Base-by-base conservation (phyloP, 2,888 invertebrate genomes). In the Odiellus spinosus region DNA sequence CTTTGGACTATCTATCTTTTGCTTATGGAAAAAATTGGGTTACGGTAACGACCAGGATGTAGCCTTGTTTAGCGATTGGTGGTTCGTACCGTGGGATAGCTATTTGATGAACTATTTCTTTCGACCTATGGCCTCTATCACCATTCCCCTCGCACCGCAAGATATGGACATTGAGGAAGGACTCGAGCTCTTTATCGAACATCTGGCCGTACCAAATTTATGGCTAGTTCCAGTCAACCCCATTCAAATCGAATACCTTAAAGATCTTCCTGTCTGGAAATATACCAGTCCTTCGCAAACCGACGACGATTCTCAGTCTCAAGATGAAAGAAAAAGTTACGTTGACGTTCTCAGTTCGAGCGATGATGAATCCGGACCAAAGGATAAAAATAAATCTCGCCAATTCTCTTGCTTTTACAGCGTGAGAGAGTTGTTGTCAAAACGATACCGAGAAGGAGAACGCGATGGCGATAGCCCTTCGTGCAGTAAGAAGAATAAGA, bases 181-280 rank as follows among this genome's bases (percentile, higher is more conserved):
- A 12, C 59, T 64, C 54, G 67, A 67, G 46, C 55, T 64, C 55
- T 56, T 69, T 5, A 65, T 70, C 17, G 65, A 66, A 49, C 58
- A 66, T 3, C 57, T 69, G 3, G 65, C 66, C 3, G 63, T 67
- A 26, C 68, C 67, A n/a, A 64, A 66, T 51, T 55, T 69, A 15
- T 69, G 68, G 66, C 59, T 68, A 26, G 65, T 64, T 43, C 68
- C 67, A 3, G 58, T 66, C 20, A 61, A 67, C 42, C 63, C 67
- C 2, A 26, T 26, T 26, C 26, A 26, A 26, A 59, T 58, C 26
- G 69, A 70, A 44, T 72, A 71, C 53, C 64, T 72, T 19, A 64
- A 67, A 44, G 60, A 67, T 40, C 59, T 72, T 17, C 71, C 70
- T 3, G 61, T 66, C 3, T 72, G 71, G 70, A 60, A 59, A 33